These are phyloP conservation scores for Caenorhabditis sp. DNA, from an alignment of 2,888 invertebrate genomes.

Conservation along the genomic window DNA sequence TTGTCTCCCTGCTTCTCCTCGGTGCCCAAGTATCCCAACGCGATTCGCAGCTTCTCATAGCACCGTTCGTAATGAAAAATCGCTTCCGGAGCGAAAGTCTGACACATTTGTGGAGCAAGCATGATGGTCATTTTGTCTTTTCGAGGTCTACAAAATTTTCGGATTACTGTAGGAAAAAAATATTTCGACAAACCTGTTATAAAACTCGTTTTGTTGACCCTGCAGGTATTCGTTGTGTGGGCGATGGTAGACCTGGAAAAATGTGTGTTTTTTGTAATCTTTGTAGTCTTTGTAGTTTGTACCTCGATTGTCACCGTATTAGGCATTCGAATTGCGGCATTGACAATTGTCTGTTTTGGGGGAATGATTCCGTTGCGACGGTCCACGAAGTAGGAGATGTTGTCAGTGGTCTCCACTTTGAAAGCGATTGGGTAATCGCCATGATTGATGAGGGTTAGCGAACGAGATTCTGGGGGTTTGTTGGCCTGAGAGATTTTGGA, in stretches of 20 bases:
- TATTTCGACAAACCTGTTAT: slow-evolving; percentile 40
- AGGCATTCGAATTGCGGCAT: slow-evolving; percentile 13
- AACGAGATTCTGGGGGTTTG: slow-evolving; percentile 65
- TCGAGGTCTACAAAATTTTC: slow-evolving; percentile 60
- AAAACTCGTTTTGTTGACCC: slow-evolving; percentile 1
- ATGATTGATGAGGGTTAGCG: slow-evolving; percentile 63
- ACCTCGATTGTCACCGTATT: slow-evolving; percentile 23
- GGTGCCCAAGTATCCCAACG: slow-evolving; percentile 40
- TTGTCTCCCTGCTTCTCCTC: slow-evolving; percentile 1
- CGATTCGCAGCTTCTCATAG: slow-evolving; percentile 57
- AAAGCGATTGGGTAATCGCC: slow-evolving; percentile 72
- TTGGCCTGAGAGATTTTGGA: slow-evolving; percentile 25
- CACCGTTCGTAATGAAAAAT: slow-evolving; percentile 66
- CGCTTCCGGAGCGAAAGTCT: slow-evolving; percentile 66
- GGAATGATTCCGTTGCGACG: slow-evolving; percentile 61
- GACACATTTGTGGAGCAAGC: slow-evolving; percentile 65
- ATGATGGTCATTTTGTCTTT: slow-evolving; percentile 70
- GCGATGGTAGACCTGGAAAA: slow-evolving; percentile 28
- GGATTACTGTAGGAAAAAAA: too few relatives aligned
- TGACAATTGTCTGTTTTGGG: slow-evolving; percentile 47
- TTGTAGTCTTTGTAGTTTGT: background rate
- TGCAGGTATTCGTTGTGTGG: slow-evolving; percentile 35
- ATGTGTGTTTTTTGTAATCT: background rate
- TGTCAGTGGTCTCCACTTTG: slow-evolving; percentile 72
- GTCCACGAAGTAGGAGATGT: slow-evolving; percentile 71